Base-by-base conservation (phyloP, 2,888 invertebrate genomes). In the Callinectes sapidus region DNA sequence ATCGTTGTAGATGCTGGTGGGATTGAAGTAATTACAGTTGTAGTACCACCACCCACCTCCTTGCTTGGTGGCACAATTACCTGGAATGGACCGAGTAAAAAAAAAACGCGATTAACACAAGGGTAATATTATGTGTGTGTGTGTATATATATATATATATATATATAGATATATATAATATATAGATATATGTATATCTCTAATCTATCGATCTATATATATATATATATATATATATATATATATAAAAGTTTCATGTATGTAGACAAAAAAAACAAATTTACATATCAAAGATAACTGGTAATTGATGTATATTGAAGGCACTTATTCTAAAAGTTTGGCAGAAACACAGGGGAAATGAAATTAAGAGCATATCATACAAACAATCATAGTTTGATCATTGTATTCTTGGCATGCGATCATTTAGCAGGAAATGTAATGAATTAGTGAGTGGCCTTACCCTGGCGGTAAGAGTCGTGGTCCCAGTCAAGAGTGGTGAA, bases 1-100 rank as follows among this genome's bases (percentile, higher is more conserved):
- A 2, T 32, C 13, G 14, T 5, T 16, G 81, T 81, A 81, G 48
- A 39, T 42, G n/a, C n/a, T 48, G 87, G 87, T 87, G 23, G 87
- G 87, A 48, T 87, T 87, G 87, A 87, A 87, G 48, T 86, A 87
- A 0, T 14, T 18, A 18, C 87, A 87, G 23, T 87, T 87, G 87
- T 48, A n/a, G 32, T 35, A 87, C 87, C 87, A 87, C 42, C 32
- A 32, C 13, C 81, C 81, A 16, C 81, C 81, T 32, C 81, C 81
- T n/a, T 35, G 81, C 81, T 10, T 8, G 81, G 5, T 35, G 16
- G 81, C 81, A 81, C 81, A 81, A 16, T 81, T 81, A 2, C 16
- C 81, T 81, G 81, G 6, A n/a, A n/a, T 1, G 1, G 28, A n/a
- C 10, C 10, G n/a, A 6, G 3, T 3, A n/a, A 23, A 71, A 71